A percentile compares a stretch with the other conserved stretches of the same genome.
Conservation (phyloP, 2,888 invertebrate genomes). For the Eucera pruinosa region DNA sequence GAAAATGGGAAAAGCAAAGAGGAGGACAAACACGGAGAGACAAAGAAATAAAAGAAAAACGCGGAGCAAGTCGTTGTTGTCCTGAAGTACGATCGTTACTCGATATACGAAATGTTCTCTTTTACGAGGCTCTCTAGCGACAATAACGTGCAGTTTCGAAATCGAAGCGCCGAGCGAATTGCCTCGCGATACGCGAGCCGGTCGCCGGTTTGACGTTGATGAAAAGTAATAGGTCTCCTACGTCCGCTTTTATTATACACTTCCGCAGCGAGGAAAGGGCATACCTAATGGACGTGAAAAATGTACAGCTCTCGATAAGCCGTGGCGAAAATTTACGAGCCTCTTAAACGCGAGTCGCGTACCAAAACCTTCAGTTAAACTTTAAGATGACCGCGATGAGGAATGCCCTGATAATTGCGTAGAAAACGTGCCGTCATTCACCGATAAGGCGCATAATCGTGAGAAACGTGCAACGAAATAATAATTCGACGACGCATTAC, state of each 20-base stretch:
- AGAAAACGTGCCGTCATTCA: neutral
- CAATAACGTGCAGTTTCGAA: slow-evolving; percentile 42
- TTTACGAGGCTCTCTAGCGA: slow-evolving; percentile 37
- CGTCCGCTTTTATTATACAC: slow-evolving; percentile 25
- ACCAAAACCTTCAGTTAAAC: neutral
- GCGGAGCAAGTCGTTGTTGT: neutral
- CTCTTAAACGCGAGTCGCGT: slow-evolving; percentile 12
- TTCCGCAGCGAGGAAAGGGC: neutral
- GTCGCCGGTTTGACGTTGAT: slow-evolving; percentile 17
- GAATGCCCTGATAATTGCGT: slow-evolving; percentile 3
- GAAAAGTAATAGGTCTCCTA: slow-evolving; percentile 29
- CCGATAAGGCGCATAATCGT: slow-evolving; percentile 21
- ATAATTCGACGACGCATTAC: too few relatives aligned
- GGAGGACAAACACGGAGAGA: neutral
- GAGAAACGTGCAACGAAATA: neutral
- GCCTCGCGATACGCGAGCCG: neutral
- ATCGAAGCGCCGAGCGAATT: slow-evolving; percentile 18
- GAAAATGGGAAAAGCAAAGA: neutral
- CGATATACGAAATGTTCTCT: slow-evolving; percentile 22
- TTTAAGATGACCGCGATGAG: neutral
- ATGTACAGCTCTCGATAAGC: slow-evolving; percentile 17
- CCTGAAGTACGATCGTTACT: slow-evolving; percentile 28
- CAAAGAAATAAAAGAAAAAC: neutral
- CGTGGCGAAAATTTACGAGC: neutral
- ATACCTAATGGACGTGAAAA: slow-evolving; percentile 13